Evolutionary conservation across 2,113 vertebrate genomes (phyloP).

Genomic region (Amia ocellicauda): DNA sequence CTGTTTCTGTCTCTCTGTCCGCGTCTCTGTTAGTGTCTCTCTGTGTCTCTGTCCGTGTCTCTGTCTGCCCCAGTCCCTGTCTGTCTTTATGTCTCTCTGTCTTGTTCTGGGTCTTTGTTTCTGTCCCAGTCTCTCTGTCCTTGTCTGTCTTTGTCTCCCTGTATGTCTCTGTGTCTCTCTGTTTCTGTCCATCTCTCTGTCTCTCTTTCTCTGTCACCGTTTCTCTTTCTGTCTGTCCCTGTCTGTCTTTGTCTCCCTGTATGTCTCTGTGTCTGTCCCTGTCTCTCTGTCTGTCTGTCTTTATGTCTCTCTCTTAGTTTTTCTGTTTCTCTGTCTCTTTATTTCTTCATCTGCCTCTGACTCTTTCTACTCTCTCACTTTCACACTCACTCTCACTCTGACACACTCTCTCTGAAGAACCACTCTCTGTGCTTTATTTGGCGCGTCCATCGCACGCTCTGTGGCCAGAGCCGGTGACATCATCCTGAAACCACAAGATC

Average conservation of each 20-base stretch:
- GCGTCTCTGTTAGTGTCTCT: no score
- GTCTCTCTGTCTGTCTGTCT: no score
- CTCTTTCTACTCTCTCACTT: not conserved
- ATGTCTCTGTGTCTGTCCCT: not conserved
- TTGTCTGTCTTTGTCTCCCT: conserved; percentile 23
- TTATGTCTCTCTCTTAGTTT: not conserved
- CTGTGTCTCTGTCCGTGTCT: no score
- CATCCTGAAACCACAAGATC: not conserved
- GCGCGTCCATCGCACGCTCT: conserved; percentile 18
- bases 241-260: conserved; percentile 15
- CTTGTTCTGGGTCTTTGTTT: no score
- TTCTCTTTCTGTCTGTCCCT: not conserved
- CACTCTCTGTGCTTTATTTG: conserved; percentile 8
- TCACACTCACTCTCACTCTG: not conserved
- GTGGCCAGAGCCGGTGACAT: not conserved
- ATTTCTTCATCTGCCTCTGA: not conserved
- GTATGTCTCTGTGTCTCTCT: conserved; percentile 16
- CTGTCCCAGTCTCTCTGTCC: conserved; percentile 30
- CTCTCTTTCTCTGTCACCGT: conserved; percentile 28
- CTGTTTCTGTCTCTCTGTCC: no score
- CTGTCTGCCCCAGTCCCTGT: no score
- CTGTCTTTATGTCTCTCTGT: no score
- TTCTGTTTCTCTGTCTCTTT: not conserved
- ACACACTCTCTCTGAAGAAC: not conserved
- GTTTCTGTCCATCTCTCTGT: conserved; percentile 5